These are phyloP conservation scores for Orchesellides sinensis DNA, from an alignment of 2,888 invertebrate species.

Conservation along the genomic window DNA sequence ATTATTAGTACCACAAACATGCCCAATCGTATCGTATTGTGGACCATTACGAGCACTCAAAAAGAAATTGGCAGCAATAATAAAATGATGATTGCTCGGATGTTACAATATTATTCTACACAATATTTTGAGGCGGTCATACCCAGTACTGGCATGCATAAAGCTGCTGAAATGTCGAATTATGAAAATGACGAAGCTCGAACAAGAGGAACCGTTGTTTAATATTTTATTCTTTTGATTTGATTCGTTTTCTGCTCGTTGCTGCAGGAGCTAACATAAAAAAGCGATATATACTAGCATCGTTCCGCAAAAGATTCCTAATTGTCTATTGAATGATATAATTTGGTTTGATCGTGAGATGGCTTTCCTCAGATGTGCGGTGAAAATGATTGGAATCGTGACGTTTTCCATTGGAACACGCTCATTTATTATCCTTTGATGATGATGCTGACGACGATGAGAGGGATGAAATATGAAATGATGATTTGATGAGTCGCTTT, in stretches of 20 bases:
- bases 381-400: slow-evolving; percentile 74
- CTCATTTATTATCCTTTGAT: slow-evolving; percentile 69
- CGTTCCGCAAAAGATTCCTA: slow-evolving; percentile 56
- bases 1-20: background rate
- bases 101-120: slow-evolving; percentile 2
- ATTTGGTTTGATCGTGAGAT: slow-evolving; percentile 73
- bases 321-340: slow-evolving; percentile 74
- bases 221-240: slow-evolving; percentile 11
- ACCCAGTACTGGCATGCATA: background rate
- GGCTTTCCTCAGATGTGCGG: slow-evolving; percentile 67
- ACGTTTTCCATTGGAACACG: slow-evolving; percentile 73
- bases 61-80: slow-evolving; percentile 22
- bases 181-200: slow-evolving; percentile 23
- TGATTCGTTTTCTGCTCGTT: slow-evolving; percentile 6
- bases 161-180: slow-evolving; percentile 22
- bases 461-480: slow-evolving; percentile 33
- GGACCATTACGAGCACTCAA: background rate
- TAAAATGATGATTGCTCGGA: slow-evolving; percentile 17
- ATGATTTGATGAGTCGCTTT: slow-evolving; percentile 41
- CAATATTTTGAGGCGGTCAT: too few relatives aligned
- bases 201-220: slow-evolving; percentile 24
- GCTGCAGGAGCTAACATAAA: background rate
- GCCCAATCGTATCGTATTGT: background rate
- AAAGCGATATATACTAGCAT: background rate
- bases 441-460: slow-evolving; percentile 9